Evolutionary conservation across 2,113 vertebrate species (phyloP).

Genomic region (Hemichromis elongatus): DNA sequence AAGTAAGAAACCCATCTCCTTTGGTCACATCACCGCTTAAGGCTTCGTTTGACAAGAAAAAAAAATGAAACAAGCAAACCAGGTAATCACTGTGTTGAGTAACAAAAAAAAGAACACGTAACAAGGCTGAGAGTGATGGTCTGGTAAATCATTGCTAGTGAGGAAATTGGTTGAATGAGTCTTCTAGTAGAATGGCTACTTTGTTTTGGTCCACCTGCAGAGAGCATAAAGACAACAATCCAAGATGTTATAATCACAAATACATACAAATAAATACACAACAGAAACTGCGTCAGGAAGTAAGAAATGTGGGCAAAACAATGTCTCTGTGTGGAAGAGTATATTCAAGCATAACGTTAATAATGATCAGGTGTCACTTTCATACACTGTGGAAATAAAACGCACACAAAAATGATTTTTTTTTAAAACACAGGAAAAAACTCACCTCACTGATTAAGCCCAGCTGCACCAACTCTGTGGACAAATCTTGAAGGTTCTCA

Average conservation of each 20-base stretch:
- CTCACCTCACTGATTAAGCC: constrained; percentile 91
- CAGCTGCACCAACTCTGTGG: constrained; percentile 86
- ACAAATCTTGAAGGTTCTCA: constrained; percentile 87
- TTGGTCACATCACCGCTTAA: constrained; percentile 31
- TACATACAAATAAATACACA: neutral
- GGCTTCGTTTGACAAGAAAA: neutral
- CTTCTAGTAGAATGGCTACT: constrained; percentile 87
- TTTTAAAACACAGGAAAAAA: neutral
- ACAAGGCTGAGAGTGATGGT: constrained; percentile 39
- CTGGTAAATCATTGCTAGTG: constrained; percentile 78
- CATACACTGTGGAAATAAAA: neutral
- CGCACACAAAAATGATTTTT: neutral
- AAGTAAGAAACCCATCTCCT: neutral
- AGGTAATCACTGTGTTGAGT: neutral
- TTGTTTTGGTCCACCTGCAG: constrained; percentile 86
- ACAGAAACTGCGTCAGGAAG: neutral
- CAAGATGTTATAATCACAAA: neutral
- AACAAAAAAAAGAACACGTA: constrained; percentile 5
- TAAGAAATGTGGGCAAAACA: neutral
- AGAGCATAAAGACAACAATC: neutral
- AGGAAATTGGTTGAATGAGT: constrained; percentile 87
- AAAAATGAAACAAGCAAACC: neutral
- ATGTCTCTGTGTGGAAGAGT: neutral
- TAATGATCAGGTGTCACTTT: neutral
- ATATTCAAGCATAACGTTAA: neutral